Evolutionary conservation across 2,113 vertebrate genomes (phyloP), one percentile per base, ranked within the genome.

Genomic region (Electrona antarctica): DNA sequence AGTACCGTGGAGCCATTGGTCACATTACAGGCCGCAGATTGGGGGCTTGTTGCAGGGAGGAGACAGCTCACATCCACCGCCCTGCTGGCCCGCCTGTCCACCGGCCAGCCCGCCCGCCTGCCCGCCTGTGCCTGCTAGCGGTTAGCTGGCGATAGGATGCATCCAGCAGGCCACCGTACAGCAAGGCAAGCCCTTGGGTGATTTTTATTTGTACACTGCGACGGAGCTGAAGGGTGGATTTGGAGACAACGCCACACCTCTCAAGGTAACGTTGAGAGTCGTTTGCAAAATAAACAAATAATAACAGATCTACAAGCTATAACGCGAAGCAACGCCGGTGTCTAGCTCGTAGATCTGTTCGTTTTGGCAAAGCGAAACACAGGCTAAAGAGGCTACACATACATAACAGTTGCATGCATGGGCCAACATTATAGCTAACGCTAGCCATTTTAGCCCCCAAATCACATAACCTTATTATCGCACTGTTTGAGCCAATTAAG

Each of bases 11-110:
- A 78, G 74, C 73, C 69, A 80, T 75, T 7, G 3, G 81, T 74
- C 77, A 74, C 61, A 21, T 21, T 2, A 50, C 84, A 88, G 91
- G 91, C 91, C 90, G 84, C 76, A 81, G 63, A 69, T 86, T 74
- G 79, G 80, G 21, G 46, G 87, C 74, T 79, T 74, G 89, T 87
- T 86, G 88, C 83, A 88, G 87, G 92, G 91, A 91, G 90, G 90
- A 81, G 83, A 90, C 85, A 87, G 21, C 66, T 55, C 78, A 47
- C 56, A 85, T 65, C 79, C 68, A 64, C 80, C 80, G 74, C 77
- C 63, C 48, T 74, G 78, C 66, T 89, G 86, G 82, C 87, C 67
- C 54, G 64, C 73, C 69, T 85, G 7, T 65, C 79, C 68, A 64
- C 80, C 80, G 74, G 75, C 63, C 48, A 71, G 78, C 66, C 89